Evolutionary conservation across 2,113 vertebrate species (phyloP), one percentile per base, ranked within the genome.

Genomic region (Dromaius novaehollandiae): DNA sequence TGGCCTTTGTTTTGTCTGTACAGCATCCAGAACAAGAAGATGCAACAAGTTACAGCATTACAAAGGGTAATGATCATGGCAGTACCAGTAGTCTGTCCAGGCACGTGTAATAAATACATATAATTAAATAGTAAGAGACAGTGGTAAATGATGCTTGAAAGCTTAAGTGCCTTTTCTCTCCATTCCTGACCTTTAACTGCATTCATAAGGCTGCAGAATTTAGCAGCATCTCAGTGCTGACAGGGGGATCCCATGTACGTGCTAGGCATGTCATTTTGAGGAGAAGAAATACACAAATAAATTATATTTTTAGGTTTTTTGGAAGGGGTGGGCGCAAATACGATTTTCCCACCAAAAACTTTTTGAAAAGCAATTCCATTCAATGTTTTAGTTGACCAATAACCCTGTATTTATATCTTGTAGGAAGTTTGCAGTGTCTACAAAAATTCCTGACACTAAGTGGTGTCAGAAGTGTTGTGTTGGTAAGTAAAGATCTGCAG

Each of bases 391-490:
- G 26, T 58, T 53, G 11, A 80, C 80, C 9, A 40, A 4, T 95
- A 91, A 82, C 87, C 78, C 26, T 92, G 44, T 95, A n/a, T 95
- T 86, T 98, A 53, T 97, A 44, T 95, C 78, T 97, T 98, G 3
- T 84, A 99, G 99, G 98, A 99, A 99, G 98, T 99, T 99, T 98
- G 98, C 99, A 4, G 99, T 99, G 88, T 99, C 99, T 95, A 99
- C 98, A 96, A 99, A 99, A 98, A 99, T 99, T 97, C 99, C 99
- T 94, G 99, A 99, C 93, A 99, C 99, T 75, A 99, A 99, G 96
- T 99, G 99, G 82, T 99, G 99, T 98, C 99, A 99, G 95, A 99
- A 99, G 97, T 99, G 99, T 95, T 99, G 99, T 89, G 99, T 99
- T 68, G 99, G 99, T 99, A 98, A 99, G 99, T 98, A 86, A 88